A percentile compares a stretch with the other conserved stretches of the same genome.
phyloP scores from a whole-genome alignment of 2,888 invertebrate species.

The Megaustenia siamemsis region DNA sequence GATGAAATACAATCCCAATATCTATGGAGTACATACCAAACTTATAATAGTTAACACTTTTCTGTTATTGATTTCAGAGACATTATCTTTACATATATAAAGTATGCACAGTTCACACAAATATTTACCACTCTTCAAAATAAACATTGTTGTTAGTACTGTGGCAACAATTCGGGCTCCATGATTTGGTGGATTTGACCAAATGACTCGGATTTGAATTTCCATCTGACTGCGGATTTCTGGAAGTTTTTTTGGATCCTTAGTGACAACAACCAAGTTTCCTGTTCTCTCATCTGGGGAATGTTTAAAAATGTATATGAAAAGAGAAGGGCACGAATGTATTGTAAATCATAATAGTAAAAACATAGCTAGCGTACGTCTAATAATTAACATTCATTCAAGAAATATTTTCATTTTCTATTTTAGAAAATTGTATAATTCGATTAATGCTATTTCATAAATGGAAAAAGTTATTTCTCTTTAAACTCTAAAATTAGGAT shows the following conservation, averaged over 20 bases:
- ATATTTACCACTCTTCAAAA: conserved; percentile 88
- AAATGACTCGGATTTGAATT: conserved; percentile 89
- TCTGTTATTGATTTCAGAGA: too few relatives aligned
- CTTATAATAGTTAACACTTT: too few relatives aligned
- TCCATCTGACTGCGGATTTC: conserved; percentile 92
- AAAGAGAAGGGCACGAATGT: background rate
- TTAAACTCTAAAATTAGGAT: too few relatives aligned
- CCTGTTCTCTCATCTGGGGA: conserved; percentile 82
- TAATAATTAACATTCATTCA: too few relatives aligned
- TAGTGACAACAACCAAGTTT: conserved; percentile 91
- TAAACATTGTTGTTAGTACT: conserved; percentile 89
- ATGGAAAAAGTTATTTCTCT: too few relatives aligned
- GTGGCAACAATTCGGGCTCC: conserved; percentile 94
- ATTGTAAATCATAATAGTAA: background rate
- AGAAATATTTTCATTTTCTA: too few relatives aligned
- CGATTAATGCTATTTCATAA: too few relatives aligned
- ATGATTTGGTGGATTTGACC: conserved; percentile 98
- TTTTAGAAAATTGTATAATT: too few relatives aligned
- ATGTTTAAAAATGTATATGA: background rate
- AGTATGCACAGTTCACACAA: background rate
- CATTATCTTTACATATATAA: background rate
- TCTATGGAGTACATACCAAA: too few relatives aligned
- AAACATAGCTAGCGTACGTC: too few relatives aligned
- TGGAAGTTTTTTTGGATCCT: conserved; percentile 83
- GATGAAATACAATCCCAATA: too few relatives aligned